Base-by-base conservation (phyloP, 2,888 invertebrate genomes). In the Automeris io region DNA sequence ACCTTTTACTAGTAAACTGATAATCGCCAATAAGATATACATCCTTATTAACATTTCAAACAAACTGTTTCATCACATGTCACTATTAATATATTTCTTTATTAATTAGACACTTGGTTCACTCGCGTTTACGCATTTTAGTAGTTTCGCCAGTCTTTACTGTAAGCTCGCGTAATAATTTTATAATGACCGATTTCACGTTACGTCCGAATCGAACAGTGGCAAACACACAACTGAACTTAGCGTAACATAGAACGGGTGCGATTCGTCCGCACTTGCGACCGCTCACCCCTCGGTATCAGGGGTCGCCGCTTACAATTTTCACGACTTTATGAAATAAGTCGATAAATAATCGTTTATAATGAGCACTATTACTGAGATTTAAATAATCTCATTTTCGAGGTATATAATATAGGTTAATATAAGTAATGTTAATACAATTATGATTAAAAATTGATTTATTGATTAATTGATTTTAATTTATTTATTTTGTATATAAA, bases 1-100 rank as follows among this genome's bases (percentile, higher is more conserved):
- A 82, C 82, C 83, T 80, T 78, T 76, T 54, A 82, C 63, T 58
- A 83, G 69, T 60, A 85, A 71, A 64, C 74, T 72, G 58, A 82
- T 49, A 50, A 80, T 59, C 50, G 65, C 64, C 51, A 80, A 64
- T 63, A 74, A 60, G 66, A 81, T 58, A 71, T 78, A 77, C 83
- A 85, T 85, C 81, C 81, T 82, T 66, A 70, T 66, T 52, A 63
- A 61, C 54, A 64, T 63, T 65, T 61, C 54, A 61, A 61, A 62
- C 55, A 53, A 69, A 67, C 62, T 63, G 67, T 75, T 68, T 62
- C 67, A 70, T 75, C 75, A 79, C 81, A 71, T 72, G 66, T 65
- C 78, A 81, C 79, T 67, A 52, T 48, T 24, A 47, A 47, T 50
- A 61, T 59, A 53, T 54, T 42, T 49, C 40, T 53, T 42, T 45